Evolutionary conservation across 2,113 vertebrate genomes (phyloP).

Genomic region (Dendropsophus ebraccatus): DNA sequence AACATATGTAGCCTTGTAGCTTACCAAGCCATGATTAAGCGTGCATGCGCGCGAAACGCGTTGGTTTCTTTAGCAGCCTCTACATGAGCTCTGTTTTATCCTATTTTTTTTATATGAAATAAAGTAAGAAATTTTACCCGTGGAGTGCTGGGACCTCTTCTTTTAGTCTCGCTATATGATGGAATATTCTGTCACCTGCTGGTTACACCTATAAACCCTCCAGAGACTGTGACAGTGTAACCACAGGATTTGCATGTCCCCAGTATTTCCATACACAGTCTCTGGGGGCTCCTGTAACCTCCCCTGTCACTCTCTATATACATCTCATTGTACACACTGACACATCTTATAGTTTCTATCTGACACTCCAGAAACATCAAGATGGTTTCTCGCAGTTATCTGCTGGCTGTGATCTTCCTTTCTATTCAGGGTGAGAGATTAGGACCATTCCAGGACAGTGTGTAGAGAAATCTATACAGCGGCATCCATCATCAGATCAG

Average conservation of each 20-base stretch:
- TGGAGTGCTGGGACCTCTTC: no score
- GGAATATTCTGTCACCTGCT: no score
- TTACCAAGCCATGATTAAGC: no score
- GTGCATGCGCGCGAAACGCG: no score
- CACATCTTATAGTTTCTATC: neutral
- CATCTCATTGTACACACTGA: neutral
- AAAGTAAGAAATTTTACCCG: no score
- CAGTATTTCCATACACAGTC: neutral
- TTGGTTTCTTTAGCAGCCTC: no score
- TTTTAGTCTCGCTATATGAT: no score
- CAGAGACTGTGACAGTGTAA: neutral
- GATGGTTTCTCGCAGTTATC: constrained; percentile 23
- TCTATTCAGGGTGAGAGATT: constrained; percentile 36
- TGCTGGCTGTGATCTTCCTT: constrained; percentile 24
- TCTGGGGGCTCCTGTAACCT: neutral
- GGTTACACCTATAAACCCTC: no score
- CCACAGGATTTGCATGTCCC: neutral
- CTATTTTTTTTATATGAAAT: no score
- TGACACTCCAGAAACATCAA: constrained; percentile 25
- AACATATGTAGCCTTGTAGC: no score
- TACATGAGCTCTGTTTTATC: no score
- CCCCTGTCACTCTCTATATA: constrained; percentile 5
- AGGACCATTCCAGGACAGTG: neutral
- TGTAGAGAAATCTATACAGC: neutral
- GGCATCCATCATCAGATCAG: no score